A percentile compares a stretch with the other conserved stretches of the same genome.
These are phyloP conservation scores for Notocelia uddmanniana DNA, from an alignment of 2,888 invertebrate genomes.

Conservation along the genomic window DNA sequence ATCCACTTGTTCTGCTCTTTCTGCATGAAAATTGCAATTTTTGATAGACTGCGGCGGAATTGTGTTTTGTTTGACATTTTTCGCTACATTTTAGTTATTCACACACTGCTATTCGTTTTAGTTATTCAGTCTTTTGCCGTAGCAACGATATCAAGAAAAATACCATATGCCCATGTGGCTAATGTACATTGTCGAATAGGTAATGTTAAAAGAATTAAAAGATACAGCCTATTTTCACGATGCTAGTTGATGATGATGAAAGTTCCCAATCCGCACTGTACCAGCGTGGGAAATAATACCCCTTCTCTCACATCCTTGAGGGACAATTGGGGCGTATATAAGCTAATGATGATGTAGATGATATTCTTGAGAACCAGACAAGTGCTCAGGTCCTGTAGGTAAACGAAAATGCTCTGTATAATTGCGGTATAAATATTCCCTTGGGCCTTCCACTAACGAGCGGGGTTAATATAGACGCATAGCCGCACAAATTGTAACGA, in stretches of 20 bases:
- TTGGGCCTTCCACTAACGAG: neutral
- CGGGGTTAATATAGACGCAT: constrained; percentile 10
- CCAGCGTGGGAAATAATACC: too few relatives aligned
- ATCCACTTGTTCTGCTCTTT: constrained; percentile 11
- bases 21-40: constrained; percentile 12
- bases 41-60: neutral
- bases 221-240: too few relatives aligned
- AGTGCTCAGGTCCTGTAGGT: neutral
- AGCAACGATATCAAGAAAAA: neutral
- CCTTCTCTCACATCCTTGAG: too few relatives aligned
- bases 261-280: too few relatives aligned
- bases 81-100: neutral
- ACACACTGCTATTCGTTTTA: neutral
- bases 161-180: neutral
- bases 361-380: neutral
- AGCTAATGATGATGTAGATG: too few relatives aligned
- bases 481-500: constrained; percentile 29
- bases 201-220: too few relatives aligned
- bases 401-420: neutral
- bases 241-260: too few relatives aligned
- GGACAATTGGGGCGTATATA: too few relatives aligned
- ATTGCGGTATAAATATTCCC: constrained; percentile 2
- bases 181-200: neutral
- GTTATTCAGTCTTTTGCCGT: neutral
- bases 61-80: constrained; percentile 3